Percentiles rank a stretch among this genome's conserved stretches.
These are phyloP conservation scores for Ectobius pallidus DNA, from an alignment of 2,888 invertebrate species.

Conservation along the genomic window DNA sequence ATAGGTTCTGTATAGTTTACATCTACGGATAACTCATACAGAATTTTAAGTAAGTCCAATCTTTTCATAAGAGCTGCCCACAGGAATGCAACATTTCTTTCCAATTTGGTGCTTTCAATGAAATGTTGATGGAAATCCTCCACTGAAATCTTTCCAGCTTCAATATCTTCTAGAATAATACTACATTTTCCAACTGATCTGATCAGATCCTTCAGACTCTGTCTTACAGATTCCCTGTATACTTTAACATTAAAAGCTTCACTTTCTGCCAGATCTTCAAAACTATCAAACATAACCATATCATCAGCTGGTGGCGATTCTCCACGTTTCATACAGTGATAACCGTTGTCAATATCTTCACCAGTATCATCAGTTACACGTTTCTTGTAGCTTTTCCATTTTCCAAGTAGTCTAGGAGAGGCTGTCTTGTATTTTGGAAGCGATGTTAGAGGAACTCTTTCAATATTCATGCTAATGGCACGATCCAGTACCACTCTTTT, in stretches of 20 bases:
- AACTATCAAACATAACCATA: conserved; percentile 81
- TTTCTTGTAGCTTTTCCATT: conserved; percentile 9
- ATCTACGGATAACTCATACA: conserved; percentile 73
- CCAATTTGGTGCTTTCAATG: conserved; percentile 65
- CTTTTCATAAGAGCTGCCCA: conserved; percentile 78
- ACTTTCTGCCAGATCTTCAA: conserved; percentile 59
- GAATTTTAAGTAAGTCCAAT: conserved; percentile 67
- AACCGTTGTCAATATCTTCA: not conserved
- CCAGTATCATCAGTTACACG: not conserved
- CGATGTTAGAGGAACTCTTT: conserved; percentile 45
- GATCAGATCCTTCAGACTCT: conserved; percentile 77
- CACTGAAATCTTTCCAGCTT: conserved; percentile 66
- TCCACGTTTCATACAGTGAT: conserved; percentile 68
- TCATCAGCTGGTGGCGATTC: conserved; percentile 82
- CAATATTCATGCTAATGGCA: conserved; percentile 56
- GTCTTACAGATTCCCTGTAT: conserved; percentile 69
- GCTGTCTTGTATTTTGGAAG: conserved; percentile 36
- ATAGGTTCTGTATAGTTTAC: conserved; percentile 72
- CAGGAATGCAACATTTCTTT: conserved; percentile 73
- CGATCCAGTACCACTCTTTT: conserved; percentile 53
- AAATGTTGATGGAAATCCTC: conserved; percentile 63
- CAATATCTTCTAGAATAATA: conserved; percentile 74
- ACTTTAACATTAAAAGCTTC: conserved; percentile 53
- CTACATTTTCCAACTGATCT: conserved; percentile 69
- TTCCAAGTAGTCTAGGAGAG: conserved; percentile 29